phyloP scores from a whole-genome alignment of 2,113 vertebrate species.

The Pedetes capensis region DNA sequence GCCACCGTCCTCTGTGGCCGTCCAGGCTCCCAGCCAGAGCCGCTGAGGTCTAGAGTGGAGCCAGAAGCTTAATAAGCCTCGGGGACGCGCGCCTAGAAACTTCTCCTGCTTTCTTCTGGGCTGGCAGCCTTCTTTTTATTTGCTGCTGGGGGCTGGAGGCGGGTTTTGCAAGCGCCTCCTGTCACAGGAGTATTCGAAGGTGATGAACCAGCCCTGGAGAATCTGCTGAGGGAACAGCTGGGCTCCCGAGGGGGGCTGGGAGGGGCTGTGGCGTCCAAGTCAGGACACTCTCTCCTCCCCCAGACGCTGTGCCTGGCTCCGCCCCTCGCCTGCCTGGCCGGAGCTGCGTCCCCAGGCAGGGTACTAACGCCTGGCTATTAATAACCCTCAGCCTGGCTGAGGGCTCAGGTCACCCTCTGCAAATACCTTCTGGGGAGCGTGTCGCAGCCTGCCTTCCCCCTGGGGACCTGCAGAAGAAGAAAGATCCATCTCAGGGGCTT shows the following conservation, averaged over 20 bases:
- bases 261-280: background rate
- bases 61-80: slow-evolving; percentile 77
- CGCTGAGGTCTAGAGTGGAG: background rate
- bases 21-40: slow-evolving; percentile 56
- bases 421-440: slow-evolving; percentile 50
- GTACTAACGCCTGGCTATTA: slow-evolving; percentile 59
- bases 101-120: slow-evolving; percentile 81
- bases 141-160: slow-evolving; percentile 52
- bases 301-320: background rate
- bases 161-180: slow-evolving; percentile 78
- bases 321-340: background rate
- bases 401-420: slow-evolving; percentile 71
- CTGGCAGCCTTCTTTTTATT: slow-evolving; percentile 82
- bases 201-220: slow-evolving; percentile 84
- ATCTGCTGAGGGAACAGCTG: slow-evolving; percentile 81
- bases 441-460: background rate
- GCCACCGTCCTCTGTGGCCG: background rate
- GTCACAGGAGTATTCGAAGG: slow-evolving; percentile 85
- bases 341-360: background rate
- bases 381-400: slow-evolving; percentile 73
- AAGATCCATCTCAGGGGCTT: too few species aligned
- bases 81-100: slow-evolving; percentile 81
- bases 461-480: background rate
- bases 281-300: background rate
- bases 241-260: slow-evolving; percentile 63